Base-by-base conservation (phyloP, 1,140 invertebrate genomes). In the Drosophila serrata region DNA sequence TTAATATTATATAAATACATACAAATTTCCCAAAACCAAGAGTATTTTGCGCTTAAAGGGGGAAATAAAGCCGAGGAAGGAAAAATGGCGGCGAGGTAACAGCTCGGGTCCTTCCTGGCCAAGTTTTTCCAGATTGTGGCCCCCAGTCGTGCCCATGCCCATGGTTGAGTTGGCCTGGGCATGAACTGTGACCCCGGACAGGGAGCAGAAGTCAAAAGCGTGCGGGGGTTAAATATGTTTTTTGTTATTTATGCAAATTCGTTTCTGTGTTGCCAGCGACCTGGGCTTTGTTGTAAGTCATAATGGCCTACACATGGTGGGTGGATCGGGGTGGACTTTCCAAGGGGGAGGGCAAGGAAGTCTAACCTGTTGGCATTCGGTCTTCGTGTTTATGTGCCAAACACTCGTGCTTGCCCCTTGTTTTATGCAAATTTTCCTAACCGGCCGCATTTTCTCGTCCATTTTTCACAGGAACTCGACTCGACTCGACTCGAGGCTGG, bases 171-270 rank as follows among this genome's bases (percentile, higher is more conserved):
- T 84, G 80, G 60, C 76, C 80, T 68, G 76, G 73, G 72, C 65
- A 65, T 77, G 75, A 77, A 77, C 75, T 77, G 74, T 77, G 75
- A 69, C 75, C 75, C 75, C 74, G 55, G 48, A 70, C 55, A 56
- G 74, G 48, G 48, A 53, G 61, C 57, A 78, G 58, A 76, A 78
- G 73, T 78, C 75, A 76, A 67, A 67, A 69, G 63, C 58, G 55
- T 55, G 68, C 70, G 72, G 75, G 77, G 76, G 85, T 88, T 88
- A 88, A 88, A 88, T 88, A 88, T 88, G 84, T 88, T 88, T 88
- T 73, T 88, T 88, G 80, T 88, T 88, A 88, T 88, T 88, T 88
- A 88, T 88, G 84, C 81, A 88, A 88, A 88, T 88, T 88, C 80
- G 80, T 90, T 88, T 88, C 72, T 90, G 70, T 90, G 75, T 78